These are phyloP conservation scores for Thymelicus sylvestris DNA, from an alignment of 2,888 invertebrate genomes.

Conservation along the genomic window DNA sequence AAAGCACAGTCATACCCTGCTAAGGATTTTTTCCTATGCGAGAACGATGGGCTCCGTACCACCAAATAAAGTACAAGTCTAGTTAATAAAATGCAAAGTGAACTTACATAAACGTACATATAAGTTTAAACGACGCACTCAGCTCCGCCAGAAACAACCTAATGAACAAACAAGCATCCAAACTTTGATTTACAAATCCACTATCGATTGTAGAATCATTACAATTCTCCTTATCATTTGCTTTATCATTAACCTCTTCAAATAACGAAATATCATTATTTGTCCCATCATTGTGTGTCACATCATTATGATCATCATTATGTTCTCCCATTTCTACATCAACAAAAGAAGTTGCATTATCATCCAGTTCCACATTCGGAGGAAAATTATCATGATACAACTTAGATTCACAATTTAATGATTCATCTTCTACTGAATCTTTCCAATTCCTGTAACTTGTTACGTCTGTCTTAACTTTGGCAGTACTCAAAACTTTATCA, in stretches of 20 bases:
- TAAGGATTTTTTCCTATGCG: too few relatives aligned
- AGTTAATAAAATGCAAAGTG: slow-evolving; percentile 38
- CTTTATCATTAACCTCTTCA: not conserved
- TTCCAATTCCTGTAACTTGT: too few relatives aligned
- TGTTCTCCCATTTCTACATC: slow-evolving; percentile 1
- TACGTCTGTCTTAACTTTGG: too few relatives aligned
- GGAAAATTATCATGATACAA: not conserved
- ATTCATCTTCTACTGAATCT: too few relatives aligned
- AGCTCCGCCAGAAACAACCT: slow-evolving; percentile 55
- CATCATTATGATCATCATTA: not conserved
- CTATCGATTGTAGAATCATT: slow-evolving; percentile 49
- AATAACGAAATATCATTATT: slow-evolving; percentile 14
- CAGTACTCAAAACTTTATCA: too few relatives aligned
- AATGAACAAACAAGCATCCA: slow-evolving; percentile 47
- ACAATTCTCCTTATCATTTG: slow-evolving; percentile 1
- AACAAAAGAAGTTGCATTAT: not conserved
- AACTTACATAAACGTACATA: slow-evolving; percentile 65
- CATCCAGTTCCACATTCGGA: not conserved
- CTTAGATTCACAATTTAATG: too few relatives aligned
- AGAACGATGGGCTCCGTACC: too few relatives aligned
- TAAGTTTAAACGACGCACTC: slow-evolving; percentile 48
- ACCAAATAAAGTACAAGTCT: too few relatives aligned
- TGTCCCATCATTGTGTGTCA: slow-evolving; percentile 22
- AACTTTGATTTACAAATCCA: slow-evolving; percentile 48
- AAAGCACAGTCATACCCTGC: too few relatives aligned